These are phyloP conservation scores for Sylvietta virens DNA, from an alignment of 2,113 vertebrate genomes.

Conservation along the genomic window DNA sequence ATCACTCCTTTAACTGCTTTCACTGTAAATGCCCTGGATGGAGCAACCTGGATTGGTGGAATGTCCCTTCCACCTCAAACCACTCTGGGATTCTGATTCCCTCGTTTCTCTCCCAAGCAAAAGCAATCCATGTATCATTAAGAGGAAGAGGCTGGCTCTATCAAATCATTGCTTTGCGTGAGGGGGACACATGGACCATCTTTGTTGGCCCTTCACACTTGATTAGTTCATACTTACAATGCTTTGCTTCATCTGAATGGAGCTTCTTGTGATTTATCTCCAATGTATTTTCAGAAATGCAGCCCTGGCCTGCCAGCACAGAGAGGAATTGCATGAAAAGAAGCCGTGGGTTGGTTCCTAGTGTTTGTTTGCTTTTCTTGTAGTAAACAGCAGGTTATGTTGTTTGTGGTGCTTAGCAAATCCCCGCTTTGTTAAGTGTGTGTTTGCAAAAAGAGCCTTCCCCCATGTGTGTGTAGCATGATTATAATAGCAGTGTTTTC, in stretches of 20 bases:
- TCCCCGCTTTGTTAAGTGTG: background rate
- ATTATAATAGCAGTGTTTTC: background rate
- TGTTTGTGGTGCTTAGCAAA: background rate
- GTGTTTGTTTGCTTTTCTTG: background rate
- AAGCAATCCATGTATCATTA: background rate
- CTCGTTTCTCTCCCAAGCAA: background rate
- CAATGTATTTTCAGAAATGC: background rate
- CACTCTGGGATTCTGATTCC: background rate
- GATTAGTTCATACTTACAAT: background rate
- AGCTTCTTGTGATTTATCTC: background rate
- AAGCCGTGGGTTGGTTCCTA: background rate
- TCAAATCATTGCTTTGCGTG: background rate
- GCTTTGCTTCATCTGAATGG: background rate
- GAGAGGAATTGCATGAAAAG: background rate
- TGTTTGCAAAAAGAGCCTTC: background rate
- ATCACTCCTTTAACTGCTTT: fast-evolving
- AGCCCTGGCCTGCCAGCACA: background rate
- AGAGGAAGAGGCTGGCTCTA: background rate
- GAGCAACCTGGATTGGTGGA: fast-evolving
- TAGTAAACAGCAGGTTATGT: background rate
- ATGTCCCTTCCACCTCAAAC: background rate
- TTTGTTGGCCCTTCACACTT: background rate
- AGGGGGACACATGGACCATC: background rate
- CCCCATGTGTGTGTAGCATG: background rate
- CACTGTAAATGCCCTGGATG: fast-evolving